Evolutionary conservation across 1,140 invertebrate genomes (phyloP), one percentile per base, ranked within the genome.

Genomic region (Dendroctonus valens): DNA sequence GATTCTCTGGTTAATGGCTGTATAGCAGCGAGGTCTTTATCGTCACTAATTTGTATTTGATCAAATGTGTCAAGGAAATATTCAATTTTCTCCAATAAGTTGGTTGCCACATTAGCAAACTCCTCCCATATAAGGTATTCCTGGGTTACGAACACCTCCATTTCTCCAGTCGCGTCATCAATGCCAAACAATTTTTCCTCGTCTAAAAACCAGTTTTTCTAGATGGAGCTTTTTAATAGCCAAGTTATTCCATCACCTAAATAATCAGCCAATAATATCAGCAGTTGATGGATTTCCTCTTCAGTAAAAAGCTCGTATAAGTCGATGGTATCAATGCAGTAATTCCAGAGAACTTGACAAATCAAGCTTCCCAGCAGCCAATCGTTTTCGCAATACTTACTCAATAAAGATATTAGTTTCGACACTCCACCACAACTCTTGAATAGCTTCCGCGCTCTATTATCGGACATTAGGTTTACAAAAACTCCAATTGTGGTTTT

Each of bases 341-440:
- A 87, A 78, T 91, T 91, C 88, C 89, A 90, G 12, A 91, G 72
- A 6, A 84, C 83, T 76, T 88, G 86, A 75, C 87, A 88, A 4
- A 86, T 81, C 62, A 87, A 77, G 65, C 80, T 83, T 6, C 82
- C 84, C 53, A 89, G 71, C 58, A 83, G 79, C 85, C 87, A 87
- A 72, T 87, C 85, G 50, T 80, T 79, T 59, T 82, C 81, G 5
- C 83, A 82, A 73, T 82, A 82, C 58, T 81, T 81, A 48, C 80
- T 77, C 41, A 88, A 70, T 8, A 86, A 80, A 15, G 79, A 76
- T 14, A 86, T 81, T 58, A 87, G 74, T 69, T 86, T 87, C 68
- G 58, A 68, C 6, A 80, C 70, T 8, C 79, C 79, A 59, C 70
- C 70, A 7, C 69, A 67, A 59, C 78, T 76, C 67, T 82, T 82